phyloP scores from a whole-genome alignment of 2,888 invertebrate species.

The Phalera bucephala region DNA sequence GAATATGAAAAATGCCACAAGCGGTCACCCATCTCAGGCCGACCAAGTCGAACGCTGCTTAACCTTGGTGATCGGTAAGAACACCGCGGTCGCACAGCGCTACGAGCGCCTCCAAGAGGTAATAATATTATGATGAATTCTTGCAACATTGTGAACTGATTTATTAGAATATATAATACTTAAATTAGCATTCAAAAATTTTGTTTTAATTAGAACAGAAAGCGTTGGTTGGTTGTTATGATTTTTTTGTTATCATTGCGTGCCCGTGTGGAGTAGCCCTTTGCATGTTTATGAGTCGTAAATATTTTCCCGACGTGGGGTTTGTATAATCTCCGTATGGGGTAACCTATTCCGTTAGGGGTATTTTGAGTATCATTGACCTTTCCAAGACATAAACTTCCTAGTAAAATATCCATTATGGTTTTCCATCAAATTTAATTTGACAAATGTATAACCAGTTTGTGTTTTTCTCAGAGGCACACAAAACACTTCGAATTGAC shows the following conservation, averaged over 20 bases:
- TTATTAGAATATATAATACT: no score
- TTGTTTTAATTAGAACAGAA: no score
- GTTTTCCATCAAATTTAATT: slow-evolving; percentile 7
- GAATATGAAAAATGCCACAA: no score
- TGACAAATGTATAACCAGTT: slow-evolving; percentile 1
- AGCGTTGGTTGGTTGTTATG: no score
- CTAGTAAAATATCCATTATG: slow-evolving; percentile 30
- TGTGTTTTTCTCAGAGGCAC: background rate
- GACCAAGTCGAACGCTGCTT: no score
- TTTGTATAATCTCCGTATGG: slow-evolving; percentile 39
- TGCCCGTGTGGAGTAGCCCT: slow-evolving; percentile 36
- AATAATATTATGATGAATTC: no score
- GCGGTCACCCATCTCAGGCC: no score
- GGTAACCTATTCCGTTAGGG: slow-evolving; percentile 45
- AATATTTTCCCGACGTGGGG: slow-evolving; percentile 54
- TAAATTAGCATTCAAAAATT: no score
- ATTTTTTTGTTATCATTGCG: slow-evolving; percentile 35
- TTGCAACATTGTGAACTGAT: no score
- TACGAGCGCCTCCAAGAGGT: no score
- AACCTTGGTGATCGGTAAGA: no score
- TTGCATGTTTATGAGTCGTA: slow-evolving; percentile 64
- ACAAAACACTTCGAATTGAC: background rate
- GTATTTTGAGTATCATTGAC: slow-evolving; percentile 49
- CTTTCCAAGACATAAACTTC: slow-evolving; percentile 36
- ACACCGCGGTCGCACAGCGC: no score